A percentile compares a stretch with the other conserved stretches of the same genome.
Conservation (phyloP, 64 coral and sea anemone genomes). For the Porites australiensis region DNA sequence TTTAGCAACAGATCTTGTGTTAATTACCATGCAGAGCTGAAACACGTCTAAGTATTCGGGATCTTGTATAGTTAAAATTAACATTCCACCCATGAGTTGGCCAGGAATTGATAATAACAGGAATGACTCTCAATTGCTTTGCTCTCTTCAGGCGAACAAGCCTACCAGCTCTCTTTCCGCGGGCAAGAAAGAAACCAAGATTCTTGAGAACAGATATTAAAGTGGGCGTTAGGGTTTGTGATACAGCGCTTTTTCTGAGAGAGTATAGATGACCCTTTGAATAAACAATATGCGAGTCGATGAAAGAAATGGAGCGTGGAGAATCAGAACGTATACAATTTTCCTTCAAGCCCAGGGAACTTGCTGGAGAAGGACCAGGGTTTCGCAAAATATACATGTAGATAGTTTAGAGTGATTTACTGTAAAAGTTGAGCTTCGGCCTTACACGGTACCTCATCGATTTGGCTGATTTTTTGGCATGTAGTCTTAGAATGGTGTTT, state of each 20-base stretch:
- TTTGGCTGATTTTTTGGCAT: too few species aligned
- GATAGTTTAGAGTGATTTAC: too few species aligned
- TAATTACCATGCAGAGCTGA: slow-evolving; percentile 45
- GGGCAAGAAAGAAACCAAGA: slow-evolving; percentile 35
- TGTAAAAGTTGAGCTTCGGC: too few species aligned
- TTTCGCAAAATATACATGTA: not conserved
- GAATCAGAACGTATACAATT: slow-evolving; percentile 11
- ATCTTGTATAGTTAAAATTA: not conserved
- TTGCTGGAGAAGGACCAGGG: not conserved
- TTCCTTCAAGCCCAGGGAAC: slow-evolving; percentile 4
- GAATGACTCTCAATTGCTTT: slow-evolving; percentile 27
- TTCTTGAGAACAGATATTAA: slow-evolving; percentile 31
- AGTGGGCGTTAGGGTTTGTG: slow-evolving; percentile 18
- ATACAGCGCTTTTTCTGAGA: slow-evolving; percentile 26
- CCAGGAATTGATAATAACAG: slow-evolving; percentile 12
- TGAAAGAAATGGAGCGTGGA: slow-evolving; percentile 8
- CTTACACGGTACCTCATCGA: too few species aligned
- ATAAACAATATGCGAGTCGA: slow-evolving; percentile 33
- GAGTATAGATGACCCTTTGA: slow-evolving; percentile 7
- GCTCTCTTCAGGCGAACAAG: slow-evolving; percentile 12
- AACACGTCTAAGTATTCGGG: slow-evolving; percentile 1
- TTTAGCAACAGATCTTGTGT: slow-evolving; percentile 69
- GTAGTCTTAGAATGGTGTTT: too few species aligned
- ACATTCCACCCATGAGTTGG: not conserved
- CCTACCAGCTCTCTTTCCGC: slow-evolving; percentile 26